These are phyloP conservation scores for Masnerella sp. DNA, from an alignment of 2,888 invertebrate genomes.

Conservation along the genomic window DNA sequence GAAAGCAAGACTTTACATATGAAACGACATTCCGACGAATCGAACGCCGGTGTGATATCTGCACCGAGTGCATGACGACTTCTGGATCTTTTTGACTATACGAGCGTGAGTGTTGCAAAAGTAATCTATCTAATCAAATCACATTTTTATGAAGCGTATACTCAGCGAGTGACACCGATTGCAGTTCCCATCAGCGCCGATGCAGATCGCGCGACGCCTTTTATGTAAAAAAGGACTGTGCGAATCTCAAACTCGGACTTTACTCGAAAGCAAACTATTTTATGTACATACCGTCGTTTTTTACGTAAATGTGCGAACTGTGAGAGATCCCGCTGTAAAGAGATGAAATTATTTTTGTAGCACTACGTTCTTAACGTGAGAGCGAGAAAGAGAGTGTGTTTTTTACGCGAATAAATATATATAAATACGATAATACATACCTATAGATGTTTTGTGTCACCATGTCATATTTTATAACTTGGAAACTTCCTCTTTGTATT, in stretches of 20 bases:
- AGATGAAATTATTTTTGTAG: constrained; percentile 48
- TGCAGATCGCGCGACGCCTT: background rate
- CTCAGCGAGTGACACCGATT: constrained; percentile 20
- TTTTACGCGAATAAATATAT: constrained; percentile 63
- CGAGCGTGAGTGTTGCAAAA: constrained; percentile 45
- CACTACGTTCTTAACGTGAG: constrained; percentile 36
- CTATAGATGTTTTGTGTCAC: constrained; percentile 58
- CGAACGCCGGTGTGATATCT: constrained; percentile 35
- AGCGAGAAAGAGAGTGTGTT: constrained; percentile 62
- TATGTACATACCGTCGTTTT: constrained; percentile 48
- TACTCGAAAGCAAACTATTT: constrained; percentile 49
- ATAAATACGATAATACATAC: constrained; percentile 46
- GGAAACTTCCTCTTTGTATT: constrained; percentile 42
- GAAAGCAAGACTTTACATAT: constrained; percentile 34
- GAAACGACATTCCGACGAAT: constrained; percentile 46
- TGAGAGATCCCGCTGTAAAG: constrained; percentile 34
- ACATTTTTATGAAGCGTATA: constrained; percentile 44
- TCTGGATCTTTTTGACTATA: constrained; percentile 45
- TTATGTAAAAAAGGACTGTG: constrained; percentile 40
- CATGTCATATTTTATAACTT: constrained; percentile 50
- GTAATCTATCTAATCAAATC: constrained; percentile 31
- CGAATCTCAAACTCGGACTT: constrained; percentile 12
- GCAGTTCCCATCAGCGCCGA: constrained; percentile 11
- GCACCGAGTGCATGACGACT: constrained; percentile 56
- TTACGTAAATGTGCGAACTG: constrained; percentile 31